Evolutionary conservation across 1,140 invertebrate genomes (phyloP), one percentile per base, ranked within the genome.

Genomic region (Anthonomus grandis): DNA sequence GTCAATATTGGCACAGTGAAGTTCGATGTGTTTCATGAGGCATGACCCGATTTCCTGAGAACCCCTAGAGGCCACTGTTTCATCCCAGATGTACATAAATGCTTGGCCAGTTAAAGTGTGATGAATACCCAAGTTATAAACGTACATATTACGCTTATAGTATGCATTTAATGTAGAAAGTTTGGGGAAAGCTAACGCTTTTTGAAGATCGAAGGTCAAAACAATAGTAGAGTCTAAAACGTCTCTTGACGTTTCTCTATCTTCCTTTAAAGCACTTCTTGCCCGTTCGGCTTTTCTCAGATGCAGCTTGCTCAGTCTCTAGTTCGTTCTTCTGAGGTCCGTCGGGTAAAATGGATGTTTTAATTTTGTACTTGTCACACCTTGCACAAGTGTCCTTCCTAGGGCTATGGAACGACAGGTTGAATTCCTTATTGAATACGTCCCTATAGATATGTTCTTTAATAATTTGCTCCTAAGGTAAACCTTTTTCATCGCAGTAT

Each of bases 21-120:
- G 3, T 4, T 57, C 42, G 9, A 57, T 10, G 22, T 57, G 48
- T 31, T 52, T 52, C 9, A 34, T 1, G 9, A 57, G 2, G 22
- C 54, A 61, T 17, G 59, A 46, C 1, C 27, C 54, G 2, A 61
- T 23, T 21, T 57, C 59, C 52, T 52, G 54, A 19, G 47, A 21
- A 17, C 59, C 59, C 27, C 58, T 19, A 4, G 57, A 60, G 2
- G 37, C 47, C 6, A 17, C 13, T 22, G 3, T 12, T 25, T 39
- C 47, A 46, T 56, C 39, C 59, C 54, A 57, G 4, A 57, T 19
- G 19, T 56, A 45, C 47, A 51, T 51, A 15, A 25, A 47, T 2
- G 13, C 52, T 6, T 12, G 24, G 22, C 52, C 39, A 12, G 45
- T 37, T 18, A 22, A 42, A 5, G 55, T 13, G 17, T 23, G 17